Base-by-base conservation (phyloP, 2,797 vertebrate species). In the Jordanella pulchra region DNA sequence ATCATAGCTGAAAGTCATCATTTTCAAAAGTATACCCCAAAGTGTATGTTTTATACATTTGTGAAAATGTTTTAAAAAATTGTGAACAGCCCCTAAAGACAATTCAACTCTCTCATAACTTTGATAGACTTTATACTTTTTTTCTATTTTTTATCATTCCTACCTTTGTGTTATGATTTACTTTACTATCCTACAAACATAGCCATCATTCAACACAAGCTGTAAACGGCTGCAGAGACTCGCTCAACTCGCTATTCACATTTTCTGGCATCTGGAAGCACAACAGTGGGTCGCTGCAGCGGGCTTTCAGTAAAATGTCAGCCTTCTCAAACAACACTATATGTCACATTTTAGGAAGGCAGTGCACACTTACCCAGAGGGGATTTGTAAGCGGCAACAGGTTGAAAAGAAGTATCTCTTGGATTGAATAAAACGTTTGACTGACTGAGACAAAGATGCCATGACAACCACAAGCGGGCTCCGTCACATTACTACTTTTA, bases 271-370 rank as follows among this genome's bases (percentile, higher is more conserved):
- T 18, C n/a, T 55, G 63, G 68, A 65, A 77, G 67, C 67, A 77
- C 72, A 79, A 66, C 67, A 53, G 63, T 6, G 44, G 73, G 80
- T 87, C 75, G 73, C 53, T 67, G 67, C 67, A 13, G 64, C 21
- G 23, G 47, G 56, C 71, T 80, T 72, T 76, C 65, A 58, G 63
- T 60, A 39, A 83, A 79, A 79, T 67, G 82, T 88, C 75, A 83
- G 67, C 44, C 74, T 80, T 64, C 44, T 67, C 12, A 75, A 79
- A 67, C 67, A 23, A 21, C 69, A 39, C 67, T 12, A 45, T 39
- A 28, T 72, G 75, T 76, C 84, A 78, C 64, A 35, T 76, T 75
- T 73, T 14, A 63, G 71, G 74, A 69, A 71, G 64, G 80, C 17
- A 64, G 74, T 78, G 73, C 75, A 54, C 70, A 44, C 70, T 65